phyloP scores from a whole-genome alignment of 92 coral and sea anemone genomes.

The Zoanthus sociatus region DNA sequence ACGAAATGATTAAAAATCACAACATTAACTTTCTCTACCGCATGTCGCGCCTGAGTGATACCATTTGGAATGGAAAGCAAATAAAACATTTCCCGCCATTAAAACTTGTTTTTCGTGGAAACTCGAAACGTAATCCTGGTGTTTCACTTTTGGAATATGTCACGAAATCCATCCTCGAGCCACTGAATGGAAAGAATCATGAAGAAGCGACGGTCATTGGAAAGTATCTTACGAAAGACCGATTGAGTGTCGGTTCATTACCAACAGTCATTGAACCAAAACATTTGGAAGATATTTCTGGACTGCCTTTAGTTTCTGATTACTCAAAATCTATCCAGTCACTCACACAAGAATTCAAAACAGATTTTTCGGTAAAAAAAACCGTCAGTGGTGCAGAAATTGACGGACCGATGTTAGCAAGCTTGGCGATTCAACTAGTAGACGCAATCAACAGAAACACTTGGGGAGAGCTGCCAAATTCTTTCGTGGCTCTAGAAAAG shows the following conservation, averaged over 20 bases:
- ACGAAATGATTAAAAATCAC: constrained; percentile 47
- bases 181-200: background rate
- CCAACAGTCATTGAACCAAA: constrained; percentile 55
- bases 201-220: constrained; percentile 49
- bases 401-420: constrained; percentile 49
- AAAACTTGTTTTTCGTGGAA: constrained; percentile 56
- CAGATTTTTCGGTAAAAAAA: constrained; percentile 44
- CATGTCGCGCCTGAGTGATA: constrained; percentile 60
- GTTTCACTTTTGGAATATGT: constrained; percentile 46
- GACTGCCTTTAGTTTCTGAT: constrained; percentile 20
- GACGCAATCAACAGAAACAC: constrained; percentile 37
- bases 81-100: constrained; percentile 60
- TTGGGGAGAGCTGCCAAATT: constrained; percentile 33
- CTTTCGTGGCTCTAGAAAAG: constrained; percentile 38
- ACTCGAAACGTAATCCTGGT: constrained; percentile 19
- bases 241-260: constrained; percentile 45
- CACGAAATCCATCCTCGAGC: constrained; percentile 19
- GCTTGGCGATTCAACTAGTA: constrained; percentile 28
- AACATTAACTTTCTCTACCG: constrained; percentile 54
- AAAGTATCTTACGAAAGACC: constrained; percentile 55
- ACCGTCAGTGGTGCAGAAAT: constrained; percentile 38
- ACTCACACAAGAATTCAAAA: background rate
- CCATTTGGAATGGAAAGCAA: constrained; percentile 38
- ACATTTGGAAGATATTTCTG: constrained; percentile 28
- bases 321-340: constrained; percentile 2